Evolutionary conservation across 2,797 vertebrate species (phyloP).

Genomic region (Amphiprion clarkii): DNA sequence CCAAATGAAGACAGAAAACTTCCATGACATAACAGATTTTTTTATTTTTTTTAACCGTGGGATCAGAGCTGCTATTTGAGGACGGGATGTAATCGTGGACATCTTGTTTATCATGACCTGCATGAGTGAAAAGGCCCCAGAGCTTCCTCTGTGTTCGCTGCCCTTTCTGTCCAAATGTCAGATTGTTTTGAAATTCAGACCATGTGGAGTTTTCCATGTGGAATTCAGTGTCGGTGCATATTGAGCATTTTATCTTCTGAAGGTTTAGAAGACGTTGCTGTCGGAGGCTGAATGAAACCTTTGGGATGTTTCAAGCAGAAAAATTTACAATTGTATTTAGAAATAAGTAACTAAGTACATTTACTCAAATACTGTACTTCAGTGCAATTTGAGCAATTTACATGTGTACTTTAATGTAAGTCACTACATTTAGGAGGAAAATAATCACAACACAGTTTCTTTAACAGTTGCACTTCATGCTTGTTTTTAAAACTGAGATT

Average conservation of each 20-base stretch:
- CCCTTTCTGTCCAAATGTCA: background rate
- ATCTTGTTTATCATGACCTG: background rate
- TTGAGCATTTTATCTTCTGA: background rate
- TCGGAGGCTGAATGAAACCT: background rate
- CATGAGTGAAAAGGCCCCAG: background rate
- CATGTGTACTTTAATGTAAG: background rate
- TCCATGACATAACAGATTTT: too few species aligned
- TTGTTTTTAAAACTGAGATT: too few species aligned
- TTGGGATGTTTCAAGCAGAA: background rate
- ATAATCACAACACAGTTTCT: too few species aligned
- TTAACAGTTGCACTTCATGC: too few species aligned
- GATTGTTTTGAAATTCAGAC: background rate
- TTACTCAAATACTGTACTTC: background rate
- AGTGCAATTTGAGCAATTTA: too few species aligned
- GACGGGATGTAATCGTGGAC: background rate
- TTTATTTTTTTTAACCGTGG: too few species aligned
- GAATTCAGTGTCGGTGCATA: background rate
- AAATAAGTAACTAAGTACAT: background rate
- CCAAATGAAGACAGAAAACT: too few species aligned
- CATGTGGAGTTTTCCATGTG: background rate
- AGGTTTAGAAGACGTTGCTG: background rate
- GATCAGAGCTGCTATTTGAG: background rate
- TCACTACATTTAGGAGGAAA: background rate
- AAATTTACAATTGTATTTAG: background rate
- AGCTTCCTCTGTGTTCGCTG: background rate